These are phyloP conservation scores for Nyctibius bracteatus DNA, from an alignment of 2,113 vertebrate genomes.

Conservation along the genomic window DNA sequence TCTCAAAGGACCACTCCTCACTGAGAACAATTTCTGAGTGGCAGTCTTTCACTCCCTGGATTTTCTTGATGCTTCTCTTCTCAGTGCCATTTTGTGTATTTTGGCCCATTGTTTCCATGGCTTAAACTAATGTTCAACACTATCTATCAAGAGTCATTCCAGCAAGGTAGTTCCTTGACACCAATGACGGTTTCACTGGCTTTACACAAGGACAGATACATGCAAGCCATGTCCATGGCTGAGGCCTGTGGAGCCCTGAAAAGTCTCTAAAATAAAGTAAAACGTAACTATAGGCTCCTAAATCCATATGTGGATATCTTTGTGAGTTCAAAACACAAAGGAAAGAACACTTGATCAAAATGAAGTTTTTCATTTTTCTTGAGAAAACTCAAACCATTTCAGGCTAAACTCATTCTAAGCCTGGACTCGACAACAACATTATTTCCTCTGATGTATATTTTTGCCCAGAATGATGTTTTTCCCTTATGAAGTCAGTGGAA, in stretches of 20 bases:
- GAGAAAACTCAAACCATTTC: background rate
- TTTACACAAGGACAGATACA: background rate
- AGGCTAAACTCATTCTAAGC: background rate
- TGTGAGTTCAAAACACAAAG: background rate
- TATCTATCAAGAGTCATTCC: background rate
- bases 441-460: background rate
- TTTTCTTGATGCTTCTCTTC: background rate
- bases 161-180: background rate
- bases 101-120: background rate
- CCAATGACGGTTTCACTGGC: background rate
- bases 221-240: background rate
- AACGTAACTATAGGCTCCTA: background rate
- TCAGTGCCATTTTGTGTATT: background rate
- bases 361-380: background rate
- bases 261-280: background rate
- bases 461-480: background rate
- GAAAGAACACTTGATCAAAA: background rate
- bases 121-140: background rate
- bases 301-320: background rate
- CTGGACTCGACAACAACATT: background rate
- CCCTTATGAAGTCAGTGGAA: background rate
- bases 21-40: background rate
- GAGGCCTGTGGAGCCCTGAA: background rate
- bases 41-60: background rate
- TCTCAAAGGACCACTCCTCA: background rate